These are phyloP conservation scores for Plagodis pulveraria DNA, from an alignment of 2,888 invertebrate species.

Conservation along the genomic window DNA sequence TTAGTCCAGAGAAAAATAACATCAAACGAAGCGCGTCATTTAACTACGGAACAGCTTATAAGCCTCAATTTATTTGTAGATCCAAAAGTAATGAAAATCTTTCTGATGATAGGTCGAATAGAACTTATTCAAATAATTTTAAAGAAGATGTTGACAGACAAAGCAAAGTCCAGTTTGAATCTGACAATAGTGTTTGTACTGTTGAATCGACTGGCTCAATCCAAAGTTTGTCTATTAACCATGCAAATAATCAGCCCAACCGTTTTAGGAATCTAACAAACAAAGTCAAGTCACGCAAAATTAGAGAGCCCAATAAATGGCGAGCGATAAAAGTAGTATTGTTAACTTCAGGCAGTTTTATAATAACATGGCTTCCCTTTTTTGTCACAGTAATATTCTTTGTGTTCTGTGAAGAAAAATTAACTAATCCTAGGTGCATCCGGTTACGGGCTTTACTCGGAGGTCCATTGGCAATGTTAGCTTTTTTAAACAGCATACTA, in stretches of 20 bases:
- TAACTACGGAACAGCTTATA: slow-evolving; percentile 36
- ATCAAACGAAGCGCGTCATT: slow-evolving; percentile 67
- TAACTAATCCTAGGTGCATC: slow-evolving; percentile 74
- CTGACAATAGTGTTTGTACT: slow-evolving; percentile 61
- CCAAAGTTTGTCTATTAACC: slow-evolving; percentile 30
- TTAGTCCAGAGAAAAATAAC: background rate
- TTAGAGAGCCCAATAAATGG: slow-evolving; percentile 80
- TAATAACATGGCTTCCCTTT: slow-evolving; percentile 87
- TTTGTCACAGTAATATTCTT: slow-evolving; percentile 84
- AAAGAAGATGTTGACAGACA: slow-evolving; percentile 35
- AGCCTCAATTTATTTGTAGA: slow-evolving; percentile 36
- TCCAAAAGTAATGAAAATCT: slow-evolving; percentile 66
- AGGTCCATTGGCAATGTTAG: slow-evolving; percentile 85
- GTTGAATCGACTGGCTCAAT: slow-evolving; percentile 50
- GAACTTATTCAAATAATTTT: slow-evolving; percentile 14
- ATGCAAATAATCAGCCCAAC: slow-evolving; percentile 31
- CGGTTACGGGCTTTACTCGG: slow-evolving; percentile 78
- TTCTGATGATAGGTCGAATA: slow-evolving; percentile 33
- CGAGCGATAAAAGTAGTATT: slow-evolving; percentile 86
- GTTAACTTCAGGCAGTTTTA: slow-evolving; percentile 85
- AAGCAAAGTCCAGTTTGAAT: slow-evolving; percentile 46
- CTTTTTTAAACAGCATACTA: slow-evolving; percentile 85
- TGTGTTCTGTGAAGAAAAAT: slow-evolving; percentile 79
- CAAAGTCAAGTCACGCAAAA: slow-evolving; percentile 39
- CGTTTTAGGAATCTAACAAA: slow-evolving; percentile 10